Evolutionary conservation across 2,797 vertebrate genomes (phyloP).

Genomic region (Lophotriccus pileatus): DNA sequence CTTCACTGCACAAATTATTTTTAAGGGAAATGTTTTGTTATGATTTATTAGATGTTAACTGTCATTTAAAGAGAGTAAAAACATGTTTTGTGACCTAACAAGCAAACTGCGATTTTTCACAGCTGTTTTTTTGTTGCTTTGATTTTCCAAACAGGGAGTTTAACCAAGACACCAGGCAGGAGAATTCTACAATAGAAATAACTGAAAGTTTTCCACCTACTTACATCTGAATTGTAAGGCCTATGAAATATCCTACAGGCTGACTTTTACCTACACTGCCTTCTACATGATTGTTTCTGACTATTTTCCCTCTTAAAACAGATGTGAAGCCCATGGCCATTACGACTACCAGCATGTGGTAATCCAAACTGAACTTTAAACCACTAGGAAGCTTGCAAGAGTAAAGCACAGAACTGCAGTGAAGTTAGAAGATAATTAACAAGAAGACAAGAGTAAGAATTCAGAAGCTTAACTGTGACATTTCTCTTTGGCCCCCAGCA

Average conservation of each 20-base stretch:
- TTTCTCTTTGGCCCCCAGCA: constrained; percentile 42
- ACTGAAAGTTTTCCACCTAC: not conserved
- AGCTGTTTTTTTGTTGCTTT: not conserved
- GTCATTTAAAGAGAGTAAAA: not conserved
- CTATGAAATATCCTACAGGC: not conserved
- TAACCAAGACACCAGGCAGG: not conserved
- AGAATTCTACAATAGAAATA: not conserved
- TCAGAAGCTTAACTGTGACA: constrained; percentile 22
- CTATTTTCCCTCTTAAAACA: not conserved
- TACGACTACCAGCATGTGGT: not conserved
- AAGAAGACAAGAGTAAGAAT: not conserved
- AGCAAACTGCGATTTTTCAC: not conserved
- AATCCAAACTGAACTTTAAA: constrained; percentile 9
- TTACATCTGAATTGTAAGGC: not conserved
- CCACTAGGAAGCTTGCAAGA: not conserved
- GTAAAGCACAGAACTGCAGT: not conserved
- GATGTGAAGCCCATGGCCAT: not conserved
- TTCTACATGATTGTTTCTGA: not conserved
- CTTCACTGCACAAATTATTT: constrained; percentile 11
- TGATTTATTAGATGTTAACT: not conserved
- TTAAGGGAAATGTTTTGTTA: not conserved
- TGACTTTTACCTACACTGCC: not conserved
- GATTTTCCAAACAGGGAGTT: not conserved
- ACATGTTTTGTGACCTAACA: not conserved
- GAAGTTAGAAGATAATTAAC: not conserved